Percentiles rank a stretch among this genome's conserved stretches.
phyloP scores from a whole-genome alignment of 2,888 invertebrate species.

The Pheosia gnoma region DNA sequence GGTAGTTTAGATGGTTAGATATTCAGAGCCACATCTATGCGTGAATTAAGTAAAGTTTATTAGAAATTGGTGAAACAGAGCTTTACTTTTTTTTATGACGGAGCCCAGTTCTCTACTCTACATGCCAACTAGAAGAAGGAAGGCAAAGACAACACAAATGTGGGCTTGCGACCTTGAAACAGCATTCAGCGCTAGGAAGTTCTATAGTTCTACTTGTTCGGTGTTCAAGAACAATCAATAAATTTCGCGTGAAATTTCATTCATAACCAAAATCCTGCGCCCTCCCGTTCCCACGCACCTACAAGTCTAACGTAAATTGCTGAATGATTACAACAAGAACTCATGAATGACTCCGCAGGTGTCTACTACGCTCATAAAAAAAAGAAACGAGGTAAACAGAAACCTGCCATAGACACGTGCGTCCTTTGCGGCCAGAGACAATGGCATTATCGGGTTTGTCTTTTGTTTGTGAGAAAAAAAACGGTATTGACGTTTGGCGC shows the following conservation, averaged over 20 bases:
- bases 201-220: not conserved
- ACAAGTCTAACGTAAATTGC: constrained; percentile 45
- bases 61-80: too few species aligned
- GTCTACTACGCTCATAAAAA: constrained; percentile 63
- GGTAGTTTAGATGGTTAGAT: too few species aligned
- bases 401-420: constrained; percentile 74
- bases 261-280: constrained; percentile 30
- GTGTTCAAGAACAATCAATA: not conserved
- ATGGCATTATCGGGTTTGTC: constrained; percentile 57
- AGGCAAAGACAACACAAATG: too few species aligned
- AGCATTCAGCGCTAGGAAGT: too few species aligned
- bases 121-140: too few species aligned
- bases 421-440: constrained; percentile 79
- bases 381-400: constrained; percentile 57
- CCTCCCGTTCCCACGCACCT: constrained; percentile 49
- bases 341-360: constrained; percentile 75
- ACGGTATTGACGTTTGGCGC: constrained; percentile 58
- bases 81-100: too few species aligned
- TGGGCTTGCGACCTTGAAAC: too few species aligned
- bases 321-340: constrained; percentile 51
- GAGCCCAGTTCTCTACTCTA: too few species aligned
- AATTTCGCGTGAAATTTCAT: constrained; percentile 4
- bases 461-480: constrained; percentile 50
- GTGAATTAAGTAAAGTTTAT: too few species aligned
- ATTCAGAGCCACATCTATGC: too few species aligned